These are phyloP conservation scores for Carposina sasakii DNA, from an alignment of 1,140 invertebrate genomes.

Conservation along the genomic window DNA sequence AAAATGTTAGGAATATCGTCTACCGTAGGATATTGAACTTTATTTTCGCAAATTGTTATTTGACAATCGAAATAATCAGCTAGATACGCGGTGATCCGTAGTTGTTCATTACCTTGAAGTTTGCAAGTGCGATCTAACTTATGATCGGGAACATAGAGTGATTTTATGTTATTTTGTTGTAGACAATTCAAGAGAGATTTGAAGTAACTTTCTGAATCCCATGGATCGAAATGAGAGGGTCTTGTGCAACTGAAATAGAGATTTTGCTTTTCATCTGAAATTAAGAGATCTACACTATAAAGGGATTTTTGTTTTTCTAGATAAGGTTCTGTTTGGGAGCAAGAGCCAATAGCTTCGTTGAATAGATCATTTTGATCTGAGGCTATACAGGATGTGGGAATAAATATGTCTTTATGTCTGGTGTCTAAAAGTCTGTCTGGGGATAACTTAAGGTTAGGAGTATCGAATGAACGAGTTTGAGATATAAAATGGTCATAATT, in stretches of 20 bases:
- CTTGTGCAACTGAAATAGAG: conserved; percentile 20
- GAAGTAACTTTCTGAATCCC: conserved; percentile 33
- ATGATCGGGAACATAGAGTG: conserved; percentile 20
- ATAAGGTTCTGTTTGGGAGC: conserved; percentile 15
- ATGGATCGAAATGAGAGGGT: conserved; percentile 25
- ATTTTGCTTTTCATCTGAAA: conserved; percentile 27
- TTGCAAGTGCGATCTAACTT: conserved; percentile 26
- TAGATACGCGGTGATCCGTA: conserved; percentile 24
- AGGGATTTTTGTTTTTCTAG: conserved; percentile 23
- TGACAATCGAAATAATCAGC: conserved; percentile 14
- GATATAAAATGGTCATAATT: too few species aligned
- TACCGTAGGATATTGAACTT: conserved; percentile 21
- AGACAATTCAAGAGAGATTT: conserved; percentile 19
- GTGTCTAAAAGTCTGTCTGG: too few species aligned
- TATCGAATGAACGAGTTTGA: too few species aligned
- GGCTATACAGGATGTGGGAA: conserved; percentile 17
- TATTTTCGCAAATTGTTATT: conserved; percentile 28
- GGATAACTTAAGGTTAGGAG: too few species aligned
- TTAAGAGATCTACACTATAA: conserved; percentile 19
- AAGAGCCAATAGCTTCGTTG: conserved; percentile 17
- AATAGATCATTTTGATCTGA: conserved; percentile 20
- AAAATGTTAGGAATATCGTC: too few species aligned
- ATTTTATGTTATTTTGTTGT: conserved; percentile 14
- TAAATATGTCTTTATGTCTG: conserved; percentile 28
- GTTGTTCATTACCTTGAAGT: conserved; percentile 24